Percentiles rank a stretch among this genome's conserved stretches.
These are phyloP conservation scores for Microcebus murinus DNA, from an alignment of 2,113 vertebrate species.

Conservation along the genomic window DNA sequence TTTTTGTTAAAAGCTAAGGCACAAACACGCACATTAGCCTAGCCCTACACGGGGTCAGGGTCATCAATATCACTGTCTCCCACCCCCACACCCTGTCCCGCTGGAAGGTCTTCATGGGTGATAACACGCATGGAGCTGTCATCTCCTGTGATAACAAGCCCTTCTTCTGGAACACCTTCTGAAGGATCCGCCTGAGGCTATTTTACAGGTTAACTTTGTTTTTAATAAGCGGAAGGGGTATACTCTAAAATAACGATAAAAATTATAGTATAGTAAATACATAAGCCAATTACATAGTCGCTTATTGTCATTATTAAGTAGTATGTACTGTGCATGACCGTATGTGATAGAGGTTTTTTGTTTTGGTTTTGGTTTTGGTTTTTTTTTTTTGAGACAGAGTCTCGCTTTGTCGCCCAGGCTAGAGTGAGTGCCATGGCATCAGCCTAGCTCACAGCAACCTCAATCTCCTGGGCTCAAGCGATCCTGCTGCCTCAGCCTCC, in stretches of 20 bases:
- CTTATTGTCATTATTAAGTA: not conserved
- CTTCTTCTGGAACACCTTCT: not conserved
- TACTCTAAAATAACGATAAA: not conserved
- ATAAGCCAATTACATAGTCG: not conserved
- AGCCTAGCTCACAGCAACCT: no score
- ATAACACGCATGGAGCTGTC: not conserved
- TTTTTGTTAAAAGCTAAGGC: not conserved
- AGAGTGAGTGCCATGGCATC: no score
- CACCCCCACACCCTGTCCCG: not conserved
- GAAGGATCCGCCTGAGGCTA: not conserved
- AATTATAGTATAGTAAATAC: not conserved
- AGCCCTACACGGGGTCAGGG: not conserved
- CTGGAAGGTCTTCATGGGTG: not conserved
- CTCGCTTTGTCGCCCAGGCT: no score
- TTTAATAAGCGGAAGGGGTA: not conserved
- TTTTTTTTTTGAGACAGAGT: no score
- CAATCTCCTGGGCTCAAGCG: no score
- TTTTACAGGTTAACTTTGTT: not conserved
- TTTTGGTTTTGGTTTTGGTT: no score
- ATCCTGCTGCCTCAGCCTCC: no score
- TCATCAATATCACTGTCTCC: not conserved
- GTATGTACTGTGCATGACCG: not conserved
- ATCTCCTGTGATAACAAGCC: not conserved
- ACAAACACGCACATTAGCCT: not conserved
- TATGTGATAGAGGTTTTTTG: not conserved